Conservation (phyloP, 1,140 invertebrate species). For the Camponotus floridanus region DNA sequence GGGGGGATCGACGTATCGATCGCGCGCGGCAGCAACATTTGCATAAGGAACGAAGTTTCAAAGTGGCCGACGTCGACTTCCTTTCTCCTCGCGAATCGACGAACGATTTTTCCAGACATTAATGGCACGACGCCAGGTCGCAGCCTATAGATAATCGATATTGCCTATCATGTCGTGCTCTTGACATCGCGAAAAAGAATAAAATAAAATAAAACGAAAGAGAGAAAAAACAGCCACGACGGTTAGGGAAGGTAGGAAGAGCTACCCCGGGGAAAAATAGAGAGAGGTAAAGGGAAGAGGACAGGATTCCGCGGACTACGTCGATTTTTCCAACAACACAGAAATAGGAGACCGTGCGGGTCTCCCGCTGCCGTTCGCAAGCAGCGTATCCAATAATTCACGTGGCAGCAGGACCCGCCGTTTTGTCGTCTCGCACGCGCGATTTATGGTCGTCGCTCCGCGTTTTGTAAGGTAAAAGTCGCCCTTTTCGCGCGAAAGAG, state of each 20-base stretch:
- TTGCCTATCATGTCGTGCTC: constrained; percentile 54
- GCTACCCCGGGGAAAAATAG: constrained; percentile 19
- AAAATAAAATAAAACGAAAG: constrained; percentile 22
- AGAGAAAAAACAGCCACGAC: neutral
- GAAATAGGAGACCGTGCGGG: constrained; percentile 28
- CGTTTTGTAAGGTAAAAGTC: constrained; percentile 54
- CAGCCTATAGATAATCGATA: constrained; percentile 67
- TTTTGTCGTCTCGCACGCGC: constrained; percentile 52
- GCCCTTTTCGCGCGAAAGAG: constrained; percentile 25
- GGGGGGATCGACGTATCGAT: constrained; percentile 51
- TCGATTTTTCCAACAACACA: constrained; percentile 53
- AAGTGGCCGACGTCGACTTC: constrained; percentile 34
- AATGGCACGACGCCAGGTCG: constrained; percentile 59
- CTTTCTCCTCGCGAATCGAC: constrained; percentile 40
- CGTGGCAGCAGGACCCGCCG: constrained; percentile 31
- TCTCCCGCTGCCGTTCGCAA: constrained; percentile 57
- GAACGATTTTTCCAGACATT: constrained; percentile 63
- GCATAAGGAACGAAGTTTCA: constrained; percentile 50
- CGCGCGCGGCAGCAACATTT: constrained; percentile 40
- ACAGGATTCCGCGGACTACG: constrained; percentile 27
- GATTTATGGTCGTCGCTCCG: constrained; percentile 53
- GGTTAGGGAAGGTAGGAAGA: neutral
- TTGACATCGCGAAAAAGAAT: constrained; percentile 22
- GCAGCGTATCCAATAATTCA: constrained; percentile 67
- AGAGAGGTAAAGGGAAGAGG: constrained; percentile 11